These are phyloP conservation scores for Istiophorus platypterus DNA, from an alignment of 2,113 vertebrate species.

Conservation along the genomic window DNA sequence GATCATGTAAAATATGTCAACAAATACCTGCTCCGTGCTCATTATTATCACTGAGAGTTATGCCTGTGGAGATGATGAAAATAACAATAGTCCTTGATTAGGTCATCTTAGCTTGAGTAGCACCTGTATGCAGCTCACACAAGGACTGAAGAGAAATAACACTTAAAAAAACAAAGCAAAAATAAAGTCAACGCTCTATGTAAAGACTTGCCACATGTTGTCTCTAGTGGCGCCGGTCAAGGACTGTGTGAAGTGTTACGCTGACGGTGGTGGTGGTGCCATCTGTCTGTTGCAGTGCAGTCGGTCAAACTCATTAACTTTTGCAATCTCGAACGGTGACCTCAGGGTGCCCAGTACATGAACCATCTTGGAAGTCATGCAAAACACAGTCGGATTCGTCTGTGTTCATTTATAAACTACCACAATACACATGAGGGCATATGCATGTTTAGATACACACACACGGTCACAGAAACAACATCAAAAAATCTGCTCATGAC, in stretches of 20 bases:
- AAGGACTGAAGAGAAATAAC: neutral
- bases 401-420: conserved; percentile 12
- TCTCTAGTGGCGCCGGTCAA: neutral
- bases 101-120: too few species aligned
- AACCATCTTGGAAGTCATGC: conserved; percentile 8
- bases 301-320: conserved; percentile 50
- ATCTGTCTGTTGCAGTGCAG: conserved; percentile 32
- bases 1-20: conserved; percentile 12
- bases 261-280: conserved; percentile 11
- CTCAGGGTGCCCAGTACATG: conserved; percentile 33
- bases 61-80: conserved; percentile 11
- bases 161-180: conserved; percentile 8
- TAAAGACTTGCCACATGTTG: conserved; percentile 7
- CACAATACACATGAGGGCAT: neutral
- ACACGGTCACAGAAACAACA: neutral
- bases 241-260: neutral
- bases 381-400: conserved; percentile 28
- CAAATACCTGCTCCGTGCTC: neutral
- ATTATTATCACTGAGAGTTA: conserved; percentile 13
- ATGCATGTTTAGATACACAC: neutral
- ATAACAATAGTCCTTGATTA: neutral
- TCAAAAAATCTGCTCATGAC: neutral
- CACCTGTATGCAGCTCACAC: conserved; percentile 11
- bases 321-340: conserved; percentile 27
- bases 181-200: neutral